These are phyloP conservation scores for Phengaris alcon DNA, from an alignment of 2,888 invertebrate genomes.

Conservation along the genomic window DNA sequence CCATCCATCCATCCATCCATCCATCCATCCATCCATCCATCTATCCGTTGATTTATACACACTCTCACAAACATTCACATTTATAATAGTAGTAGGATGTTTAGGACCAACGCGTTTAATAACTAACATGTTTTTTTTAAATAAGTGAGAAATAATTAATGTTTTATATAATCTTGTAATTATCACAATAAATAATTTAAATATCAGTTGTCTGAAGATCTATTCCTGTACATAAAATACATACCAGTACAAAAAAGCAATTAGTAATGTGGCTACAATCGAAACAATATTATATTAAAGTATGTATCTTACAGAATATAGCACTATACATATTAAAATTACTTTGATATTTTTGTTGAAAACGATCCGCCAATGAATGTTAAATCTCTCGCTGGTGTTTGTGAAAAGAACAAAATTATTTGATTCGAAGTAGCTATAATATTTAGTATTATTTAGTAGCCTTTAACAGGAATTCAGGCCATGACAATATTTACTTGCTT, in stretches of 20 bases:
- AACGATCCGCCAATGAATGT: not conserved
- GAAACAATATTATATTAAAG: not conserved
- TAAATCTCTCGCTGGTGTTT: constrained; percentile 6
- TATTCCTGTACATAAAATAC: too few relatives aligned
- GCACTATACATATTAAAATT: not conserved
- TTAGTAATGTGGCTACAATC: not conserved
- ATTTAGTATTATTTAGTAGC: not conserved
- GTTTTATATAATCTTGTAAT: too few relatives aligned
- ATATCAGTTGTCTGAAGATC: too few relatives aligned
- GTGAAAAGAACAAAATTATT: not conserved
- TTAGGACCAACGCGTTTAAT: too few relatives aligned
- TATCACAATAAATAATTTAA: too few relatives aligned
- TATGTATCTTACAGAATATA: not conserved
- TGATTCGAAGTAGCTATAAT: not conserved
- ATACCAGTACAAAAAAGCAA: not conserved
- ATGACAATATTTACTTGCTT: not conserved
- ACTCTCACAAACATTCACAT: too few relatives aligned
- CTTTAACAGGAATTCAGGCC: not conserved
- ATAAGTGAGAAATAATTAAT: too few relatives aligned
- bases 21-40: too few relatives aligned
- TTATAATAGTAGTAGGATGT: too few relatives aligned
- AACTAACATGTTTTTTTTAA: too few relatives aligned
- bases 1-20: too few relatives aligned
- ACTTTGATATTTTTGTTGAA: not conserved
- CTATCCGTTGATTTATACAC: too few relatives aligned